Evolutionary conservation across 1,140 invertebrate species (phyloP).

Genomic region (Phortica variegata): DNA sequence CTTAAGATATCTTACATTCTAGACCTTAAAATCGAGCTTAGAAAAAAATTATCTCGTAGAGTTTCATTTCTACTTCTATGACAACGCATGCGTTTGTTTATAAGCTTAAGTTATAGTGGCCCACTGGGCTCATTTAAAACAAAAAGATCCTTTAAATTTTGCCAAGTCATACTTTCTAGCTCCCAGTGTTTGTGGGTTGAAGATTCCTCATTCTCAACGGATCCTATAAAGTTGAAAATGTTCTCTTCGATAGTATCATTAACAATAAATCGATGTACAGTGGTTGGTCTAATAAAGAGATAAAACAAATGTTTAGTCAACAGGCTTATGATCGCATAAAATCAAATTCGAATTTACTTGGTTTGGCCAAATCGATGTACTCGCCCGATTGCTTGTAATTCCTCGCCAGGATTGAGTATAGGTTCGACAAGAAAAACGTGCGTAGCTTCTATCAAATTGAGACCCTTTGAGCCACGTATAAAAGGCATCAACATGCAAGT

Average conservation of each 20-base stretch:
- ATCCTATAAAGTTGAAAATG: constrained; percentile 59
- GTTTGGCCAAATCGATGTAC: constrained; percentile 80
- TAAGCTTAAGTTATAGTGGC: no score
- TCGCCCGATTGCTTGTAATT: constrained; percentile 76
- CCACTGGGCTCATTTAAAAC: constrained; percentile 4
- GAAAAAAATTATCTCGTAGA: no score
- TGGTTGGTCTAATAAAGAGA: constrained; percentile 58
- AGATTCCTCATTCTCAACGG: constrained; percentile 28
- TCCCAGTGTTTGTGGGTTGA: constrained; percentile 45
- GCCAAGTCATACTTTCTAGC: constrained; percentile 40
- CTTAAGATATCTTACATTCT: no score
- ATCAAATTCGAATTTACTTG: constrained; percentile 56
- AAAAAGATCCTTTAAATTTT: constrained; percentile 37
- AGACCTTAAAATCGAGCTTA: no score
- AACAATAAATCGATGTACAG: constrained; percentile 70
- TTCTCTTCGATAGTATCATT: constrained; percentile 71
- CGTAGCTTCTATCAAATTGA: constrained; percentile 79
- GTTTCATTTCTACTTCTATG: no score
- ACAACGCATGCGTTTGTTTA: no score
- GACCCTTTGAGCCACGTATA: constrained; percentile 70
- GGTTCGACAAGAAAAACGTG: constrained; percentile 79
- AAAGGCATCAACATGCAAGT: constrained; percentile 71
- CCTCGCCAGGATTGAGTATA: constrained; percentile 71
- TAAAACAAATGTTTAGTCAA: neutral
- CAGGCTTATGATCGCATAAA: neutral